Percentiles rank a stretch among this genome's conserved stretches.
Conservation (phyloP, 2,888 invertebrate species). For the Elaeidobius kamerunicus region DNA sequence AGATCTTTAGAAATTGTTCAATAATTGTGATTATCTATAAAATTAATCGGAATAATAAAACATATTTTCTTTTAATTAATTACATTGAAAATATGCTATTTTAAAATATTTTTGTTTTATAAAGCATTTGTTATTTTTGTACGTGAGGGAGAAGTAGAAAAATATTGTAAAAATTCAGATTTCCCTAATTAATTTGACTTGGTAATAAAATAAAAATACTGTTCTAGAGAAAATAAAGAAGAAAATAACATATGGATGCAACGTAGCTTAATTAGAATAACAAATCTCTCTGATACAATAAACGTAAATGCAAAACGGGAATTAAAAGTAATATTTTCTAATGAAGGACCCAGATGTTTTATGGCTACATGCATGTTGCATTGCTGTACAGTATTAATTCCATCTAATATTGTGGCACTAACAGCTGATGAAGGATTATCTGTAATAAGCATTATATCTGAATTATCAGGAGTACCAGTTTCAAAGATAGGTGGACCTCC, state of each 20-base stretch:
- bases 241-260: constrained; percentile 40
- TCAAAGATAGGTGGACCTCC: constrained; percentile 58
- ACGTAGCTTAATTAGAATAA: constrained; percentile 46
- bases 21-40: too few species aligned
- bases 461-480: constrained; percentile 51
- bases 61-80: too few species aligned
- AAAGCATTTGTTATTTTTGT: too few species aligned
- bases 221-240: not conserved
- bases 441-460: constrained; percentile 42
- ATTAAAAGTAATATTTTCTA: constrained; percentile 55
- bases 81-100: too few species aligned
- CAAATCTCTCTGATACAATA: constrained; percentile 51
- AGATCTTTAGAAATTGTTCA: too few species aligned
- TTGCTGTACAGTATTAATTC: constrained; percentile 46
- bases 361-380: constrained; percentile 54
- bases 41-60: too few species aligned
- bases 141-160: too few species aligned
- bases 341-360: constrained; percentile 57
- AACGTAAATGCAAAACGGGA: constrained; percentile 52
- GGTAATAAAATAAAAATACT: too few species aligned
- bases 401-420: constrained; percentile 55
- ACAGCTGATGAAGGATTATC: constrained; percentile 55
- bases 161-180: too few species aligned
- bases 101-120: too few species aligned
- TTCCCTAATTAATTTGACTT: too few species aligned